phyloP scores from a whole-genome alignment of 2,113 vertebrate genomes.

The Xiphophorus hellerii region DNA sequence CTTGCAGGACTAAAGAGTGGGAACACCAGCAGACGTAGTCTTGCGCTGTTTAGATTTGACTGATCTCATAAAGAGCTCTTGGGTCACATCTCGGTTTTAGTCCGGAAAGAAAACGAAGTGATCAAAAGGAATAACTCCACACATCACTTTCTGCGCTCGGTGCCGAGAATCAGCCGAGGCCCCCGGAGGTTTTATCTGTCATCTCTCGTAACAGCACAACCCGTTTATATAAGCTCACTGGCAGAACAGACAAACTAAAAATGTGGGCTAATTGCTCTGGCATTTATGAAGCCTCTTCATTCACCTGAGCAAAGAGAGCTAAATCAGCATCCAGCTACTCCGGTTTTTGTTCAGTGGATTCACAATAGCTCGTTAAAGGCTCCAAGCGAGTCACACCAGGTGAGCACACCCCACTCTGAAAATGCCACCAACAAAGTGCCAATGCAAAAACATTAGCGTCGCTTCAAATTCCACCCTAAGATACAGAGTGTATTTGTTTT shows the following conservation, averaged over 20 bases:
- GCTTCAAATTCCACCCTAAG: neutral
- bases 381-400: neutral
- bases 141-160: neutral
- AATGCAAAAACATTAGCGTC: neutral
- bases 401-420: too few species aligned
- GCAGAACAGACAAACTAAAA: neutral
- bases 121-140: neutral
- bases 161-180: neutral
- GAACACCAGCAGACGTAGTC: neutral
- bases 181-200: neutral
- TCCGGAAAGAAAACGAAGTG: neutral
- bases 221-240: neutral
- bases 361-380: neutral
- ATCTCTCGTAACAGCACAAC: neutral
- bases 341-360: neutral
- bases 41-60: neutral
- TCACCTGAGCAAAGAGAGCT: neutral
- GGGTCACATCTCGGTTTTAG: neutral
- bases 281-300: neutral
- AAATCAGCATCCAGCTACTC: neutral
- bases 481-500: neutral
- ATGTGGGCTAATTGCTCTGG: constrained; percentile 1
- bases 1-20: neutral
- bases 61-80: neutral
- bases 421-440: neutral